Percentiles rank a stretch among this genome's conserved stretches.
Evolutionary conservation across 2,797 vertebrate species (phyloP).

Genomic region (Lacerta bilineata): DNA sequence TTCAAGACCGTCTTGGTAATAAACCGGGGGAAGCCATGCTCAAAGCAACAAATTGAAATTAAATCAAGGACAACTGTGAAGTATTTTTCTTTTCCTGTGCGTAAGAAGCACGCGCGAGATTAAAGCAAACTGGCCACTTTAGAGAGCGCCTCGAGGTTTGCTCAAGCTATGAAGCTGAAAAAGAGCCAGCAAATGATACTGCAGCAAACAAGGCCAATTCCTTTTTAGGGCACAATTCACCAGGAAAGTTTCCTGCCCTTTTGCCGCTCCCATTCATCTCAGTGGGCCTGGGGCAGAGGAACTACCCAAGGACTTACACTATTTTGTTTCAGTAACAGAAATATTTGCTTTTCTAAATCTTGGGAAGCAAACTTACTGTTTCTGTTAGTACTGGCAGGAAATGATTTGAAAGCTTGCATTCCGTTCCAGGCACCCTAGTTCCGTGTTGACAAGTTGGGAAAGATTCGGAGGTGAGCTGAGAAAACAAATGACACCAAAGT

Average conservation of each 20-base stretch:
- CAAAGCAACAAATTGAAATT: background rate
- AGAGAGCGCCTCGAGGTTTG: background rate
- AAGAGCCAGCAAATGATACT: background rate
- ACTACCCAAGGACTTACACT: too few species aligned
- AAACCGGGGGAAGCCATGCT: background rate
- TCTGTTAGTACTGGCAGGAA: background rate
- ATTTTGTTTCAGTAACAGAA: background rate
- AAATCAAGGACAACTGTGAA: background rate
- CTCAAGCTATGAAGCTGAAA: background rate
- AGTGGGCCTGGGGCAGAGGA: background rate
- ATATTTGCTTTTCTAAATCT: background rate
- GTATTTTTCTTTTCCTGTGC: background rate
- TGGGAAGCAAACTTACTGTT: background rate
- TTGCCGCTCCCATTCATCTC: background rate
- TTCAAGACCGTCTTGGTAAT: background rate
- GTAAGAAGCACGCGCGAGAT: background rate
- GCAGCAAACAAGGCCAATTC: background rate
- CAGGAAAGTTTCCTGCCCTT: background rate
- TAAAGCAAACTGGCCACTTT: background rate
- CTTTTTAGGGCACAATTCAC: background rate
- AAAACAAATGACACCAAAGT: background rate
- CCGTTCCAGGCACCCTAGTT: background rate
- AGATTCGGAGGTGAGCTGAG: background rate
- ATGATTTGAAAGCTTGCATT: background rate
- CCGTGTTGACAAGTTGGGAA: background rate